Conservation (phyloP, 2,888 invertebrate genomes). For the Eupsilia transversa region DNA sequence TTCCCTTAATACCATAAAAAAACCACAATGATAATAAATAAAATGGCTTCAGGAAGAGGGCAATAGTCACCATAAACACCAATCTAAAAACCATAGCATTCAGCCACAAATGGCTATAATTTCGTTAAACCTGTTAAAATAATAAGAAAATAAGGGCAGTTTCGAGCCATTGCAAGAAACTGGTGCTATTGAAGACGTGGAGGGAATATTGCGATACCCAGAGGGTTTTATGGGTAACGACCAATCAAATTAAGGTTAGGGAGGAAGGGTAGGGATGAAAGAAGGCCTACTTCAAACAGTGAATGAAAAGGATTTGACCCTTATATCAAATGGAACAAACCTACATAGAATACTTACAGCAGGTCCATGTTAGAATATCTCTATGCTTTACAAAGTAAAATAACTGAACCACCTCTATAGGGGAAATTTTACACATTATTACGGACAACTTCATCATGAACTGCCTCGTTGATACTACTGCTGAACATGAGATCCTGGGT, state of each 20-base stretch:
- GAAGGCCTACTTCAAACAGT: constrained; percentile 7
- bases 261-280: not conserved
- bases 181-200: constrained; percentile 30
- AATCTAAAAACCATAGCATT: constrained; percentile 18
- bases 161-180: not conserved
- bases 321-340: not conserved
- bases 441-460: no score
- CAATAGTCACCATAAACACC: constrained; percentile 11
- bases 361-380: not conserved
- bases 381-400: not conserved
- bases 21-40: not conserved
- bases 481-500: no score
- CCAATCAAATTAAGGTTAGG: constrained; percentile 55
- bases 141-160: constrained; percentile 27
- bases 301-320: constrained; percentile 2
- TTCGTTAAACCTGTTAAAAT: constrained; percentile 26
- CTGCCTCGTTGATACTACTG: no score
- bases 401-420: not conserved
- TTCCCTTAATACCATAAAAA: not conserved
- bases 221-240: constrained; percentile 50
- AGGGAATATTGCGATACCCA: constrained; percentile 16
- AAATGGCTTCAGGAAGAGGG: not conserved
- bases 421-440: no score
- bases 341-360: not conserved
- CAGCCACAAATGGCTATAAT: constrained; percentile 28